Evolutionary conservation across 2,113 vertebrate species (phyloP).

Genomic region (Mormoops blainvillei): DNA sequence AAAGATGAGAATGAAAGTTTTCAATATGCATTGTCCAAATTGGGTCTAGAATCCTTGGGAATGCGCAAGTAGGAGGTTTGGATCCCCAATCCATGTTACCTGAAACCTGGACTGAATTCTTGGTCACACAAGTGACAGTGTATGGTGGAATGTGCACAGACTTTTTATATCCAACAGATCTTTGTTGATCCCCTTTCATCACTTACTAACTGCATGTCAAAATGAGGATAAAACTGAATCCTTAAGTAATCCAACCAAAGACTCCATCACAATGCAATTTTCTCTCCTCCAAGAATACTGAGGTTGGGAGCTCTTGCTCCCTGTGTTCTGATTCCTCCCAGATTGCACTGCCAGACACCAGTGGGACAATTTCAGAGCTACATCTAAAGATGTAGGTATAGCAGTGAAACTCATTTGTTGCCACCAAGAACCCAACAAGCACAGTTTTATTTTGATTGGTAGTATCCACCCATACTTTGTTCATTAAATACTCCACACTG

Average conservation of each 20-base stretch:
- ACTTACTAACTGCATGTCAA: background rate
- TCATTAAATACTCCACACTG: background rate
- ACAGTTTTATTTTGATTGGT: constrained; percentile 2
- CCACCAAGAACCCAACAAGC: background rate
- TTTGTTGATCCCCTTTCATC: background rate
- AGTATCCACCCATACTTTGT: background rate
- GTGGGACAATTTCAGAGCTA: background rate
- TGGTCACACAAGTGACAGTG: background rate
- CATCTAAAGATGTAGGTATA: background rate
- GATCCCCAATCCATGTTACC: background rate
- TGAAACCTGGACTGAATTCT: background rate
- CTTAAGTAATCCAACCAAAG: background rate
- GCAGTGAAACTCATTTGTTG: background rate
- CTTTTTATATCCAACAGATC: background rate
- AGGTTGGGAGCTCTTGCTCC: background rate
- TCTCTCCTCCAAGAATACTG: background rate
- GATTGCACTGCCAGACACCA: background rate
- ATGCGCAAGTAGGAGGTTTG: background rate
- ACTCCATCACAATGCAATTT: background rate
- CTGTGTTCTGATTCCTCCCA: background rate
- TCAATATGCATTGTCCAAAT: background rate
- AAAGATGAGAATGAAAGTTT: background rate
- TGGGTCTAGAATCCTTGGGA: background rate
- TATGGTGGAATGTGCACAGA: background rate
- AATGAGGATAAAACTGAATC: constrained; percentile 33